Base-by-base conservation (phyloP, 2,797 vertebrate species). In the Karalla daura region DNA sequence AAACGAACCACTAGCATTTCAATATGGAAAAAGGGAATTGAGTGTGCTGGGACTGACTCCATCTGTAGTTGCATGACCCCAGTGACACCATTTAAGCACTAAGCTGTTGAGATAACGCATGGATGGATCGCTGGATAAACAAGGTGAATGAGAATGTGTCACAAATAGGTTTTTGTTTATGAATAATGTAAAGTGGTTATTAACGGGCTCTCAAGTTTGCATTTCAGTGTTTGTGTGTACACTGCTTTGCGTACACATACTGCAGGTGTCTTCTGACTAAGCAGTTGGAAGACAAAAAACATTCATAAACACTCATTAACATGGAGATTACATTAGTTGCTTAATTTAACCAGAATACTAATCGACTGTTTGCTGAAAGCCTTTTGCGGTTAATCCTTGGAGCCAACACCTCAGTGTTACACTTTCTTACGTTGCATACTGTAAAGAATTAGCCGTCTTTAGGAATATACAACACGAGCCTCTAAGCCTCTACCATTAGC, bases 351-450 rank as follows among this genome's bases (percentile, higher is more conserved):
- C 2, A 0, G 5, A 67, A 61, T 32, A 18, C 3, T 44, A 20
- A 70, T 53, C 70, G 0, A 18, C 28, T 44, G 50, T 65, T 78
- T 75, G 56, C 43, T 13, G 6, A 49, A 67, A 78, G 40, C 53
- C 32, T 53, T n/a, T 36, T 58, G 40, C 36, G 5, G 47, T 60
- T 63, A 43, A 75, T 75, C 53, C 24, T 63, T 65, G 25, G 45
- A 66, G 14, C 21, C 40, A 13, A 12, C 8, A 10, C 35, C 35
- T 51, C 46, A 35, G 37, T 36, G 28, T 58, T 63, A 54, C 17
- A 17, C n/a, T 25, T 45, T 70, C 21, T 25, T 37, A 24, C 24
- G 44, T 28, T 59, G 46, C 18, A 32, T 9, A 20, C 39, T 41
- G 4, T 44, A 10, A 32, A 21, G 20, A 30, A 51, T 56, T 28